Evolutionary conservation across 2,888 invertebrate genomes (phyloP).

Genomic region (Melieria picta): DNA sequence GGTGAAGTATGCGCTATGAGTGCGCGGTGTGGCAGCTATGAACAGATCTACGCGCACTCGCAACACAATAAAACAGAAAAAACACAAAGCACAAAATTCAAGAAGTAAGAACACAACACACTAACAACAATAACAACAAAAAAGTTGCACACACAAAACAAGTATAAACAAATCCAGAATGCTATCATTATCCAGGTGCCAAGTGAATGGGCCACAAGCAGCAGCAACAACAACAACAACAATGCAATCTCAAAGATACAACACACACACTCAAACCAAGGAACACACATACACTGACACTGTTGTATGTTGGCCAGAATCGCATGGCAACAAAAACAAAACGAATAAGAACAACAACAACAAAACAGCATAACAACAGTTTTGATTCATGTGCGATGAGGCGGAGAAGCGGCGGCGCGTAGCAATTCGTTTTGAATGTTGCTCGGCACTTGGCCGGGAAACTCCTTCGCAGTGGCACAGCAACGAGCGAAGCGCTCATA

Average conservation of each 20-base stretch:
- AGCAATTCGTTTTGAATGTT: too few species aligned
- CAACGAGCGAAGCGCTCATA: constrained; percentile 13
- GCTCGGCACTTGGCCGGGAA: neutral
- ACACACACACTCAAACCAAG: constrained; percentile 16
- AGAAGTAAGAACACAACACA: neutral
- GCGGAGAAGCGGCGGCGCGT: too few species aligned
- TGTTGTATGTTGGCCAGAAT: neutral
- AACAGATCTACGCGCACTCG: too few species aligned
- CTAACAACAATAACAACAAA: constrained; percentile 1
- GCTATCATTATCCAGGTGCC: constrained; percentile 45
- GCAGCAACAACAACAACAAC: constrained; percentile 34
- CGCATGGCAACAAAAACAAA: constrained; percentile 41
- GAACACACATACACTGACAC: constrained; percentile 7
- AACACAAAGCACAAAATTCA: too few species aligned
- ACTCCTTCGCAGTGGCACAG: neutral
- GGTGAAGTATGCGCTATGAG: too few species aligned
- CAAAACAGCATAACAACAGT: constrained; percentile 46
- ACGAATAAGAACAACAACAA: constrained; percentile 45
- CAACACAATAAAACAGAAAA: too few species aligned
- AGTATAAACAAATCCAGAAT: constrained; percentile 30
- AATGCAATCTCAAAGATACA: constrained; percentile 3
- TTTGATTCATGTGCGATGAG: constrained; percentile 28
- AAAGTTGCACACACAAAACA: neutral
- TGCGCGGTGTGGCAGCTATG: too few species aligned
- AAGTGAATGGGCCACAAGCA: constrained; percentile 37